Evolutionary conservation across 2,888 invertebrate genomes (phyloP), one percentile per base, ranked within the genome.

Genomic region (Drosophila prostipennis): DNA sequence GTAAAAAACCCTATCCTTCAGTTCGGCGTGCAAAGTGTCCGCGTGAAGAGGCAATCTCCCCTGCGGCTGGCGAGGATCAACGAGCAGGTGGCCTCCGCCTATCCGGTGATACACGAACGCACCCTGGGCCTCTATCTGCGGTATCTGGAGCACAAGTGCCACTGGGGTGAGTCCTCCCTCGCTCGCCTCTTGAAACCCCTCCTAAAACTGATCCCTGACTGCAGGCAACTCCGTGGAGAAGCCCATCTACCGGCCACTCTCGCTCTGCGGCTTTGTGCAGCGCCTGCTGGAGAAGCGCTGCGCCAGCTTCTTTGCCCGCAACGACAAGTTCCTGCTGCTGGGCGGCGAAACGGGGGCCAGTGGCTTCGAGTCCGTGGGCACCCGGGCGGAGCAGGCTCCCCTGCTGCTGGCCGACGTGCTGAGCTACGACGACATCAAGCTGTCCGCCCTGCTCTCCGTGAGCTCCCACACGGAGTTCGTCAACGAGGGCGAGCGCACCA

Each of bases 71-170:
- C 1, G 75, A 84, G 57, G 14, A 91, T 92, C 51, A 74, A 83
- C 34, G 51, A 88, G 49, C 90, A 92, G 77, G 89, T 91, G 8
- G 91, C 92, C 1, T 95, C 95, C 0, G 94, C 93, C 0, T 96
- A 96, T 89, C 95, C 96, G 0, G 73, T 96, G 2, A 92, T 96
- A 71, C 96, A 96, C 77, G 95, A 95, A 85, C 93, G 94, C 53
- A 94, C 94, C 8, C 73, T 96, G 3, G 90, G 93, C 2, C 90
- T 96, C 3, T 94, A 94, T 89, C 93, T 94, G 6, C 93, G 93
- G 67, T 96, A 95, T 90, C 91, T 96, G 54, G 93, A 94, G 69
- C 94, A 94, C 84, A 95, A 95, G 90, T 72, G 75, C 14, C 65
- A 80, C 61, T 90, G 89, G 80, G 91, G 90, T 90, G 63, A 74